Evolutionary conservation across 2,113 vertebrate species (phyloP).

Genomic region (Alligator sinensis): DNA sequence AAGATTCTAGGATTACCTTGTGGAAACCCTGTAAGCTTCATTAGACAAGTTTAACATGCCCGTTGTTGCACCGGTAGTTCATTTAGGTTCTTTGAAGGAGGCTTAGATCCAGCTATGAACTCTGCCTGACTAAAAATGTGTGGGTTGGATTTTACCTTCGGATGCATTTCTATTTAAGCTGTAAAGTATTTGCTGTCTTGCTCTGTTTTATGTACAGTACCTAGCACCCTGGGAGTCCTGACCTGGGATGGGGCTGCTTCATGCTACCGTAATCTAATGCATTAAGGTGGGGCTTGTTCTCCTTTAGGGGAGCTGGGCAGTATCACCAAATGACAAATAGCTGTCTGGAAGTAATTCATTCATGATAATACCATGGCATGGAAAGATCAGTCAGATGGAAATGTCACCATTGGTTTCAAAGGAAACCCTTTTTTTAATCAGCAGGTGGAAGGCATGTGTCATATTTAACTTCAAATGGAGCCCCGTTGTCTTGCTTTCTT

Average conservation of each 20-base stretch:
- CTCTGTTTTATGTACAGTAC: neutral
- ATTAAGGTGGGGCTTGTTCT: neutral
- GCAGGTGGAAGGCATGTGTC: neutral
- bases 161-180: too few species aligned
- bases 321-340: neutral
- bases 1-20: too few species aligned
- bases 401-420: neutral
- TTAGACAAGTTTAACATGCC: too few species aligned
- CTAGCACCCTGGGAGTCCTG: neutral
- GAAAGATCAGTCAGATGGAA: neutral
- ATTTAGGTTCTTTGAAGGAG: neutral
- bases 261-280: neutral
- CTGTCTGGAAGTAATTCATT: neutral
- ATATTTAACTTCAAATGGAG: neutral
- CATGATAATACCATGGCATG: neutral
- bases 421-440: neutral
- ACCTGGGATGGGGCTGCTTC: neutral
- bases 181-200: neutral
- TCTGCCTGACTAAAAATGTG: neutral
- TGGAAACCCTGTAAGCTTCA: too few species aligned
- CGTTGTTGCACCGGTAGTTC: too few species aligned
- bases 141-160: neutral
- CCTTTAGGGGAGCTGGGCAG: neutral
- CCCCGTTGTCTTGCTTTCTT: neutral
- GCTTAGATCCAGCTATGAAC: neutral